Percentiles rank a stretch among this genome's conserved stretches.
phyloP scores from a whole-genome alignment of 2,797 vertebrate species.

The Rhabdophis nuchalis region DNA sequence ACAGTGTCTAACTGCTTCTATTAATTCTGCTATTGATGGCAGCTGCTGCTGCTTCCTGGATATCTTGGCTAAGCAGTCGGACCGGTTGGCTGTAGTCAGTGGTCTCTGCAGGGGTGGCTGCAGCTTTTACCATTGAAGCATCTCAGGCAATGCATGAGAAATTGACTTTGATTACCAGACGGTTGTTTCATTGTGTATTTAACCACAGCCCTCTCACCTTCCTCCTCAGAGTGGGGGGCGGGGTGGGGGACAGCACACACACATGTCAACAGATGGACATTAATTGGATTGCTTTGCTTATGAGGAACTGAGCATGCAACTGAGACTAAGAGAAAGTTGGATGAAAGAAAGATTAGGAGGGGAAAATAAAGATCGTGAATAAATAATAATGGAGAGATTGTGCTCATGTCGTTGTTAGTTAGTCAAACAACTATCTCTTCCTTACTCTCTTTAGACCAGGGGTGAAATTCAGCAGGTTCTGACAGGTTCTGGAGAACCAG shows the following conservation, averaged over 20 bases:
- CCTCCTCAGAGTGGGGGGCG: conserved; percentile 34
- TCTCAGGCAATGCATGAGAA: not conserved
- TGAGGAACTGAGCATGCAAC: conserved; percentile 1
- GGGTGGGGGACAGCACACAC: conserved; percentile 43
- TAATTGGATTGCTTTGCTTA: conserved; percentile 33
- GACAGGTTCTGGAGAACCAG: too few relatives aligned
- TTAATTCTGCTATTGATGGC: not conserved
- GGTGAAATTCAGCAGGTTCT: too few relatives aligned
- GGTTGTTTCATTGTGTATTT: conserved; percentile 67
- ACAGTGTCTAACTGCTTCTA: not conserved
- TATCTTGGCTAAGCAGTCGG: not conserved
- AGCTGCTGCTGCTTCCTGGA: not conserved
- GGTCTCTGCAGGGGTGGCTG: not conserved
- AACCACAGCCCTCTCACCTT: conserved; percentile 49
- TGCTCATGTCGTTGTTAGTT: not conserved
- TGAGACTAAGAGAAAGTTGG: not conserved
- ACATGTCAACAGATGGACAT: conserved; percentile 67
- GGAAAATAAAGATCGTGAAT: not conserved
- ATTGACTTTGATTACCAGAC: conserved; percentile 24
- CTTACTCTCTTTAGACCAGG: not conserved
- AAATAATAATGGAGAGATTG: not conserved
- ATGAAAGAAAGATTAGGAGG: not conserved
- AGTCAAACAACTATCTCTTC: not conserved
- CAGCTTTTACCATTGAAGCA: not conserved
- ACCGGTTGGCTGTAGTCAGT: not conserved